A percentile compares a stretch with the other conserved stretches of the same genome.
phyloP scores from a whole-genome alignment of 2,888 invertebrate species.

The Dioctria rufipes region DNA sequence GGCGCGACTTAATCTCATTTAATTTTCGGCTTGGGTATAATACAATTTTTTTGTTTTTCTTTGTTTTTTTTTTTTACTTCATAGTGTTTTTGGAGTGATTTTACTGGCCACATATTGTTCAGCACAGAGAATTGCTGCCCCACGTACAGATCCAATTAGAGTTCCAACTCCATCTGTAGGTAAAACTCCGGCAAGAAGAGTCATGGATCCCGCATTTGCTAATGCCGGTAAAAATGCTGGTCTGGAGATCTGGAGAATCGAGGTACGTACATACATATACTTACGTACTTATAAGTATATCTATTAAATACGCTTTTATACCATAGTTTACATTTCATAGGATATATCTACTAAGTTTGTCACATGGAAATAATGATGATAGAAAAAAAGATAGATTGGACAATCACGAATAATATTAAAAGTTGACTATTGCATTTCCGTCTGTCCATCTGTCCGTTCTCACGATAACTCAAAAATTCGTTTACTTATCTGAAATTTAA shows the following conservation, averaged over 20 bases:
- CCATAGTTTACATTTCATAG: too few relatives aligned
- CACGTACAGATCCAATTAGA: conserved; percentile 63
- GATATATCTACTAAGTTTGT: too few relatives aligned
- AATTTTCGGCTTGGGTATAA: conserved; percentile 2
- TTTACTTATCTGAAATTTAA: too few relatives aligned
- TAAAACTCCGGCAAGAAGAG: conserved; percentile 64
- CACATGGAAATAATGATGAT: too few relatives aligned
- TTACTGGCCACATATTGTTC: conserved; percentile 62
- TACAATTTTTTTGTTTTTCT: conserved; percentile 2
- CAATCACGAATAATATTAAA: too few relatives aligned
- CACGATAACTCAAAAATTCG: too few relatives aligned
- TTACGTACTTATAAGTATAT: background rate
- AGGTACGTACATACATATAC: conserved; percentile 74
- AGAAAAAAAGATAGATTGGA: too few relatives aligned
- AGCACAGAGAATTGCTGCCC: conserved; percentile 56
- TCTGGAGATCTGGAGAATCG: conserved; percentile 85
- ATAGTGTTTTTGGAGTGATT: conserved; percentile 18
- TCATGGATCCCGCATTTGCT: conserved; percentile 79
- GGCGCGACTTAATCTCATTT: background rate
- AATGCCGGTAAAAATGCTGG: conserved; percentile 80
- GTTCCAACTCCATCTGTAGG: conserved; percentile 60
- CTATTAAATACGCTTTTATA: background rate
- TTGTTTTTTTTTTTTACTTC: background rate
- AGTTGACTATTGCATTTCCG: too few relatives aligned
- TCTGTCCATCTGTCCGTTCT: too few relatives aligned